Conservation (phyloP, 2,888 invertebrate genomes). For the Trissoscelio sp. region DNA sequence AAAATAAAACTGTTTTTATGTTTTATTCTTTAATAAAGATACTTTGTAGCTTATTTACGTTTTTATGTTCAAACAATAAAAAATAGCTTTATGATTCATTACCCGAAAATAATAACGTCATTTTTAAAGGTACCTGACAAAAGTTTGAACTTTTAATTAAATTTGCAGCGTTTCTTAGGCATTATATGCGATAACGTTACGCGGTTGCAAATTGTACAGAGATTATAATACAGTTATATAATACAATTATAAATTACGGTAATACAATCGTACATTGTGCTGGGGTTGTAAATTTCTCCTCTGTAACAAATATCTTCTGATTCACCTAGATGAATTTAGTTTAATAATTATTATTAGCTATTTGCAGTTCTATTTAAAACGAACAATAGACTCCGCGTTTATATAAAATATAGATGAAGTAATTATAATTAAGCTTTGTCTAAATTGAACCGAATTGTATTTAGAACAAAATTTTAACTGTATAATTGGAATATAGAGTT, state of each 20-base stretch:
- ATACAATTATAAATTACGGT: slow-evolving; percentile 1
- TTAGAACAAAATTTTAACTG: too few relatives aligned
- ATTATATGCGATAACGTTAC: neutral
- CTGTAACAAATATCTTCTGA: slow-evolving; percentile 7
- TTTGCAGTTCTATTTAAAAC: neutral
- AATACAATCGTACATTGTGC: slow-evolving; percentile 1
- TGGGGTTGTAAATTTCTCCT: neutral
- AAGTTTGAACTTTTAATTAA: neutral
- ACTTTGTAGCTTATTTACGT: neutral
- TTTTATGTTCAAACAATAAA: too few relatives aligned
- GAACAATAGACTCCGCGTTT: neutral
- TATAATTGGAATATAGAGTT: too few relatives aligned
- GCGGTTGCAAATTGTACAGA: neutral
- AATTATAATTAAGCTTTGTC: too few relatives aligned
- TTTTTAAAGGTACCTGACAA: neutral
- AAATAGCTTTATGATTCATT: neutral
- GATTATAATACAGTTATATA: slow-evolving; percentile 10
- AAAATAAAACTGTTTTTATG: too few relatives aligned
- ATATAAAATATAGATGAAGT: too few relatives aligned
- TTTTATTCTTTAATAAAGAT: too few relatives aligned
- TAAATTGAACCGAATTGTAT: neutral
- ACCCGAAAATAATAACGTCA: neutral
- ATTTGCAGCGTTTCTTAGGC: neutral
- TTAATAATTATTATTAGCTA: slow-evolving; percentile 1
- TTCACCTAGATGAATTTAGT: neutral